phyloP scores from a whole-genome alignment of 2,888 invertebrate genomes.

The Mimachlamys varia region DNA sequence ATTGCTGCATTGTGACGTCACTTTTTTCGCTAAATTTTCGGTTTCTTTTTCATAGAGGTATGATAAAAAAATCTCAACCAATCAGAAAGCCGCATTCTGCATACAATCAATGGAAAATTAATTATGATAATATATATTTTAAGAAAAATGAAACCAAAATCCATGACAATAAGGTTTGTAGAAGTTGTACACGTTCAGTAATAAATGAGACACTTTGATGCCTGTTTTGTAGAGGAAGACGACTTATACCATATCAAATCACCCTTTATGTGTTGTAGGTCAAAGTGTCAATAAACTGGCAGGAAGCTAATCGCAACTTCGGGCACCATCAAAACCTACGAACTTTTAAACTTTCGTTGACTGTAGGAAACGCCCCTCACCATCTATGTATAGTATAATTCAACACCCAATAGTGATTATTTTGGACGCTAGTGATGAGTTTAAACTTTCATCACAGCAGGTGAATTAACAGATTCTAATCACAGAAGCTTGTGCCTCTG shows the following conservation, averaged over 20 bases:
- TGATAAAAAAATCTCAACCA: too few relatives aligned
- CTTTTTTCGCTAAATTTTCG: too few relatives aligned
- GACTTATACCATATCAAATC: neutral
- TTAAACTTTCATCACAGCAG: constrained; percentile 34
- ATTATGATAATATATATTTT: too few relatives aligned
- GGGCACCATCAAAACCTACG: neutral
- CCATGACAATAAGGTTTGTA: neutral
- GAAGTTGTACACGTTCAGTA: neutral
- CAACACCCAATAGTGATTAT: constrained; percentile 19
- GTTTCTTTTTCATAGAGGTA: too few relatives aligned
- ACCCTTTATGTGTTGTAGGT: neutral
- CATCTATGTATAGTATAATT: constrained; percentile 12
- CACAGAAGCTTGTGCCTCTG: neutral
- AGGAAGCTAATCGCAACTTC: neutral
- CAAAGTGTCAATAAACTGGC: neutral
- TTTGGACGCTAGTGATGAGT: neutral
- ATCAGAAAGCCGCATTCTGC: too few relatives aligned
- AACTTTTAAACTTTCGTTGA: constrained; percentile 31
- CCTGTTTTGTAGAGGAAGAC: too few relatives aligned
- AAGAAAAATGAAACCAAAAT: too few relatives aligned
- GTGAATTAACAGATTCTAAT: constrained; percentile 8
- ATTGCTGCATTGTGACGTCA: too few relatives aligned
- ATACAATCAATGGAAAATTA: too few relatives aligned
- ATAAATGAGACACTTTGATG: too few relatives aligned
- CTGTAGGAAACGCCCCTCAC: constrained; percentile 14